Conservation (phyloP, 2,113 vertebrate genomes). For the Pteronura brasiliensis region DNA sequence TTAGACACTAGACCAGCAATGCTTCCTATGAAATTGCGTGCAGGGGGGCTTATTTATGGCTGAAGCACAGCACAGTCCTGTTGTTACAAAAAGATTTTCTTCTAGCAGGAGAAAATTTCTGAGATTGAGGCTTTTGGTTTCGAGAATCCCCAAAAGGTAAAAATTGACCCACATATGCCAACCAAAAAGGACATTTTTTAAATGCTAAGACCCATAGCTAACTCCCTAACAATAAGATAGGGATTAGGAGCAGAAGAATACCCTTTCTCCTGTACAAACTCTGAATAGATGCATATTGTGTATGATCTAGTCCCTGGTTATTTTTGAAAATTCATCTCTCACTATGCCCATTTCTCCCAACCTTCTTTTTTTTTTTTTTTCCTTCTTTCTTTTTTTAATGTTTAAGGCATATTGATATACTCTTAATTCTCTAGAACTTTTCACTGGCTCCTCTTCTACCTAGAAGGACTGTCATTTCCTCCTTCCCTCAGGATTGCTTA, state of each 20-base stretch:
- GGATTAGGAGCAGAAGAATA: neutral
- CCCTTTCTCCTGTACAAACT: neutral
- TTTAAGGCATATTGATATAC: neutral
- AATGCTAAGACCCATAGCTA: neutral
- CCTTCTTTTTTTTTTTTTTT: too few relatives aligned
- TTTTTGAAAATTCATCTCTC: neutral
- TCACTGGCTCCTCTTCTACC: neutral
- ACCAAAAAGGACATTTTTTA: neutral
- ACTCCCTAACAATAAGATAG: neutral
- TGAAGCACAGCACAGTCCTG: neutral
- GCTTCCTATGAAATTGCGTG: neutral
- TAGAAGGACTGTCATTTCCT: neutral
- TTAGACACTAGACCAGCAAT: neutral
- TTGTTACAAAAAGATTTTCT: neutral
- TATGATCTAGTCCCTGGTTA: neutral
- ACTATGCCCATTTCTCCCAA: neutral
- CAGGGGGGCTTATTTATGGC: fast-evolving
- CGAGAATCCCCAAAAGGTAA: neutral
- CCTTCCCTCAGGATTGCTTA: neutral
- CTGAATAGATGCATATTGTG: neutral
- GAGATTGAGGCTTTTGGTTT: neutral
- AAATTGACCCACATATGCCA: neutral
- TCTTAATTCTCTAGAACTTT: neutral
- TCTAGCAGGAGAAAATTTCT: neutral
- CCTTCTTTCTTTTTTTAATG: neutral